Conservation (phyloP, 2,113 vertebrate genomes). For the Phasianus colchicus region DNA sequence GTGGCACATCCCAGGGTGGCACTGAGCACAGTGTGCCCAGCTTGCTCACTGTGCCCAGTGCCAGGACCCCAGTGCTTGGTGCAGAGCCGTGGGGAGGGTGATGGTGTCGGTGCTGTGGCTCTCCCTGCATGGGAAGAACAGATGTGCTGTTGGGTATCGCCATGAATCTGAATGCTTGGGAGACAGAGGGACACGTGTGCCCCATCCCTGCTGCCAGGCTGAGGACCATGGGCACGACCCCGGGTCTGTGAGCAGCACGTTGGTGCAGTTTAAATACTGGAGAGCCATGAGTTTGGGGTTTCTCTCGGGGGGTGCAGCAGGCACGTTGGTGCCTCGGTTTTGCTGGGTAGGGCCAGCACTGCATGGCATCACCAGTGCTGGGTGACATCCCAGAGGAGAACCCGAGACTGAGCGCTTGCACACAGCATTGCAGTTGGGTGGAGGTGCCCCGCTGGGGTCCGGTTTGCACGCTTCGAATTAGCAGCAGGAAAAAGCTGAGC, state of each 20-base stretch:
- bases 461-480: too few species aligned
- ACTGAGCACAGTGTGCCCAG: background rate
- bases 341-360: too few species aligned
- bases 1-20: background rate
- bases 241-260: background rate
- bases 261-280: background rate
- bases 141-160: background rate
- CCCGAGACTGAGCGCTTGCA: too few species aligned
- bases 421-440: too few species aligned
- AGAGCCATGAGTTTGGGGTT: too few species aligned
- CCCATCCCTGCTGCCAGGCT: background rate
- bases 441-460: too few species aligned
- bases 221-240: background rate
- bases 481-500: background rate
- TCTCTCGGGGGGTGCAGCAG: too few species aligned
- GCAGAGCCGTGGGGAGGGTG: background rate
- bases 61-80: background rate
- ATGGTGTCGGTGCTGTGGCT: background rate
- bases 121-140: background rate
- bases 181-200: background rate
- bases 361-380: too few species aligned
- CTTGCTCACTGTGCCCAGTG: background rate
- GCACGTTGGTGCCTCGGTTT: too few species aligned
- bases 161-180: fast-evolving
- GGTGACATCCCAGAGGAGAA: too few species aligned